Evolutionary conservation across 2,113 vertebrate genomes (phyloP).

Genomic region (Chaenocephalus aceratus): DNA sequence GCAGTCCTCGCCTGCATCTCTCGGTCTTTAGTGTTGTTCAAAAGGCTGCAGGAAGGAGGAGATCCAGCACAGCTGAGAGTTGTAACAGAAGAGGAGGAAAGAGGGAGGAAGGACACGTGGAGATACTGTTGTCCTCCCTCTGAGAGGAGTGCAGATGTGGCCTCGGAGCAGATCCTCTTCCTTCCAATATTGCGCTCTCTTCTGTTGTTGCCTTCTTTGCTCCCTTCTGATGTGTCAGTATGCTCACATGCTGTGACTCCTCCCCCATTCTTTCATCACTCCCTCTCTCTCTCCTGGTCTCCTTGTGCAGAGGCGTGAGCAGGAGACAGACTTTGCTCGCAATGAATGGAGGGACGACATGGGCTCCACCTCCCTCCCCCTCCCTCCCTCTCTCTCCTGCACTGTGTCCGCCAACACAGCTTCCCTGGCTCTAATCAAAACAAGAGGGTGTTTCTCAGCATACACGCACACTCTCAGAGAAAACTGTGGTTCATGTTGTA

Average conservation of each 20-base stretch:
- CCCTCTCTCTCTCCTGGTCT: constrained; percentile 27
- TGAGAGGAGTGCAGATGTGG: constrained; percentile 14
- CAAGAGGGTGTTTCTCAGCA: constrained; percentile 47
- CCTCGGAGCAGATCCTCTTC: constrained; percentile 23
- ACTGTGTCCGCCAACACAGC: not conserved
- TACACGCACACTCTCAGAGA: constrained; percentile 13
- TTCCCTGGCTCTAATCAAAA: constrained; percentile 57
- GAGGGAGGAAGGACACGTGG: constrained; percentile 4
- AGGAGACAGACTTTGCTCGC: constrained; percentile 54
- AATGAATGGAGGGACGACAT: constrained; percentile 78
- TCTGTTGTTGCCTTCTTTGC: constrained; percentile 44
- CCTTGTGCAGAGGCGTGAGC: constrained; percentile 17
- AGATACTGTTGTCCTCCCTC: not conserved
- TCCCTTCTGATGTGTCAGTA: constrained; percentile 61
- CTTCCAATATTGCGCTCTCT: constrained; percentile 32
- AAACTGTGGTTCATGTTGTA: constrained; percentile 41
- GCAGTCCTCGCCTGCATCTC: constrained; percentile 11
- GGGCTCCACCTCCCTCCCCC: constrained; percentile 59
- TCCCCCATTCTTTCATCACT: constrained; percentile 51
- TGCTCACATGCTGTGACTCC: constrained; percentile 66
- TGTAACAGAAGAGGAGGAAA: not conserved
- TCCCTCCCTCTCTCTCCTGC: not conserved
- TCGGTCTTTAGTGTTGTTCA: constrained; percentile 15
- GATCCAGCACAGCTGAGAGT: constrained; percentile 8
- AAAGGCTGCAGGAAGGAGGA: constrained; percentile 6